phyloP scores from a whole-genome alignment of 2,113 vertebrate species.

The Tichodroma muraria region DNA sequence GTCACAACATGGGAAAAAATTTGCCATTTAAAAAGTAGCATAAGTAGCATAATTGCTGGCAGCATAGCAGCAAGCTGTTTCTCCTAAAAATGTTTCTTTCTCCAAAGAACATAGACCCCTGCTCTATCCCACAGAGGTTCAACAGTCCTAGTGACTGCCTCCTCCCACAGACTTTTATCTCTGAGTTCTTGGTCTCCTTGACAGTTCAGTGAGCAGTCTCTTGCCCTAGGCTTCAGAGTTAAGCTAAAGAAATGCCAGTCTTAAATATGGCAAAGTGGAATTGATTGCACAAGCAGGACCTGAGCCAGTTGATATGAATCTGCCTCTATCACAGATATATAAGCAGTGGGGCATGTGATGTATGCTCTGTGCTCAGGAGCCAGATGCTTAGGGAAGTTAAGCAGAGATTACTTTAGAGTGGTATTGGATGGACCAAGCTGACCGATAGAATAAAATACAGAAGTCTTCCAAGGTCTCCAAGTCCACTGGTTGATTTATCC shows the following conservation, averaged over 20 bases:
- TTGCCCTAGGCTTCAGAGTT: not conserved
- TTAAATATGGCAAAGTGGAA: not conserved
- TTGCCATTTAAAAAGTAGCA: not conserved
- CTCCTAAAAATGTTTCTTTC: not conserved
- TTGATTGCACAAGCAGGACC: not conserved
- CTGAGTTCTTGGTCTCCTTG: not conserved
- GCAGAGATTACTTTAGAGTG: constrained; percentile 15
- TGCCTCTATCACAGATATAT: not conserved
- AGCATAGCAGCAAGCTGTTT: not conserved
- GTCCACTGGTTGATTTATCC: not conserved
- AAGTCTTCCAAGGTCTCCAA: not conserved
- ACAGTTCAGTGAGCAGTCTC: not conserved
- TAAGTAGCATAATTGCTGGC: not conserved
- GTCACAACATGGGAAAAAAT: not conserved
- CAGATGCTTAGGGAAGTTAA: constrained; percentile 39
- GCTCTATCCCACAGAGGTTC: not conserved
- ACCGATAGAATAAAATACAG: not conserved
- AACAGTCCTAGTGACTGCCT: not conserved
- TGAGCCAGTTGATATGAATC: not conserved
- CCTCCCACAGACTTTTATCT: not conserved
- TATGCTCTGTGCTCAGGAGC: not conserved
- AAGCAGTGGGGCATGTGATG: not conserved
- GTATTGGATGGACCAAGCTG: not conserved
- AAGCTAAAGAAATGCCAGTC: not conserved
- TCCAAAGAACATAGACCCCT: not conserved